A percentile compares a stretch with the other conserved stretches of the same genome.
Conservation (phyloP, 2,797 vertebrate species). For the Liasis olivaceus region DNA sequence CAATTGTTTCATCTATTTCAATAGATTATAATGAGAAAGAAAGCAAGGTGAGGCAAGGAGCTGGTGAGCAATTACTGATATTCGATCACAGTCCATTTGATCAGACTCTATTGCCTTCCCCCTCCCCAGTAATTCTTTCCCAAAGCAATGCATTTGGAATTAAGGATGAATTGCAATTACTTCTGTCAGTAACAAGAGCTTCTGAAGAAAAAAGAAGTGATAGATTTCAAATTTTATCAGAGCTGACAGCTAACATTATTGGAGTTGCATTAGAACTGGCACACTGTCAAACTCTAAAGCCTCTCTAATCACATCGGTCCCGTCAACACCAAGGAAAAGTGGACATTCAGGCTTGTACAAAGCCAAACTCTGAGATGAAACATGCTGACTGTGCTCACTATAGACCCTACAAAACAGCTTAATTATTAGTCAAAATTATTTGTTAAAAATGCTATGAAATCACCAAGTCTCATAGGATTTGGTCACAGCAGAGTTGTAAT, state of each 20-base stretch:
- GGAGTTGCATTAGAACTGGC: slow-evolving; percentile 46
- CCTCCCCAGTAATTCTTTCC: neutral
- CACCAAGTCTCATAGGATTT: neutral
- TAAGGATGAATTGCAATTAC: slow-evolving; percentile 69
- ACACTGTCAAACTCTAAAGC: slow-evolving; percentile 48
- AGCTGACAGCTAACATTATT: slow-evolving; percentile 72
- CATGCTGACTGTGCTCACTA: neutral
- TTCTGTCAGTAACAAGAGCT: slow-evolving; percentile 52
- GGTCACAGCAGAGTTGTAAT: neutral
- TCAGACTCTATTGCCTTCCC: neutral
- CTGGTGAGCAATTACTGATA: neutral
- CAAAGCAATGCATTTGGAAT: slow-evolving; percentile 45
- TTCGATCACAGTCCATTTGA: slow-evolving; percentile 8
- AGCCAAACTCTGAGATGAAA: slow-evolving; percentile 38
- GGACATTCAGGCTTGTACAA: neutral
- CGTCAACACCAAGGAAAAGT: slow-evolving; percentile 16
- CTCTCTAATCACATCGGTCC: slow-evolving; percentile 6
- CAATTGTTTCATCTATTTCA: neutral
- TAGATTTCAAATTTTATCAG: slow-evolving; percentile 61
- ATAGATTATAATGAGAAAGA: slow-evolving; percentile 3
- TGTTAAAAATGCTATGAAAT: neutral
- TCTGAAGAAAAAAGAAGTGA: slow-evolving; percentile 62
- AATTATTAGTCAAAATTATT: neutral
- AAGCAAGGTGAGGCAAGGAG: neutral
- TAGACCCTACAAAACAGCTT: neutral